phyloP scores from a whole-genome alignment of 2,113 vertebrate genomes.

The Paracanthobrama guichenoti region DNA sequence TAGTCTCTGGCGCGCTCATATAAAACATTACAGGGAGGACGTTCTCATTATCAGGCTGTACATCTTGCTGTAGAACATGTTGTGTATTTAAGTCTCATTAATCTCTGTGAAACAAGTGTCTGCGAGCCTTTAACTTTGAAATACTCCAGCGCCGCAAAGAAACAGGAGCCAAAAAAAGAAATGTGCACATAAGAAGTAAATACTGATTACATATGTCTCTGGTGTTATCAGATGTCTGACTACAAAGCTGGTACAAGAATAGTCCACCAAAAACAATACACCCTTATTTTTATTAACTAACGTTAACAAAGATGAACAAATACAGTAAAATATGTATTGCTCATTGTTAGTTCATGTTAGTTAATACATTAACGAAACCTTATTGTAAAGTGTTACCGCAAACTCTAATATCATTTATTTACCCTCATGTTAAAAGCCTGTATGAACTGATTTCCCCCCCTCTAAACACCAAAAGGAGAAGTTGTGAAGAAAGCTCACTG shows the following conservation, averaged over 20 bases:
- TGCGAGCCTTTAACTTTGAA: slow-evolving; percentile 61
- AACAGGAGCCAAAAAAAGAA: slow-evolving; percentile 19
- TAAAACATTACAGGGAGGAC: slow-evolving; percentile 31
- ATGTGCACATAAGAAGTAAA: background rate
- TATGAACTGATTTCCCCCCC: background rate
- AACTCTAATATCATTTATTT: background rate
- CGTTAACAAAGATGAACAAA: too few species aligned
- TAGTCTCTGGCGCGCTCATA: background rate
- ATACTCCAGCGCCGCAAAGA: slow-evolving; percentile 55
- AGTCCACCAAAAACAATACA: background rate
- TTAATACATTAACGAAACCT: too few species aligned
- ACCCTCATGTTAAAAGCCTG: background rate
- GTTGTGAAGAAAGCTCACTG: background rate
- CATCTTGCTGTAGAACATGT: background rate
- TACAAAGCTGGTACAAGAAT: background rate
- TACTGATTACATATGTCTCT: background rate
- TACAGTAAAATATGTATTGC: too few species aligned
- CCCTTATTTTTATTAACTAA: too few species aligned
- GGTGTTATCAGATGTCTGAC: background rate
- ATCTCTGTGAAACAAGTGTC: slow-evolving; percentile 58
- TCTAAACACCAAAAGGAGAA: background rate
- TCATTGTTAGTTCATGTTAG: too few species aligned
- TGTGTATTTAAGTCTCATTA: slow-evolving; percentile 57
- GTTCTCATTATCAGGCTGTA: slow-evolving; percentile 27
- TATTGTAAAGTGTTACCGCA: background rate